These are phyloP conservation scores for Neoaliturus tenellus DNA, from an alignment of 2,888 invertebrate genomes.

Conservation along the genomic window DNA sequence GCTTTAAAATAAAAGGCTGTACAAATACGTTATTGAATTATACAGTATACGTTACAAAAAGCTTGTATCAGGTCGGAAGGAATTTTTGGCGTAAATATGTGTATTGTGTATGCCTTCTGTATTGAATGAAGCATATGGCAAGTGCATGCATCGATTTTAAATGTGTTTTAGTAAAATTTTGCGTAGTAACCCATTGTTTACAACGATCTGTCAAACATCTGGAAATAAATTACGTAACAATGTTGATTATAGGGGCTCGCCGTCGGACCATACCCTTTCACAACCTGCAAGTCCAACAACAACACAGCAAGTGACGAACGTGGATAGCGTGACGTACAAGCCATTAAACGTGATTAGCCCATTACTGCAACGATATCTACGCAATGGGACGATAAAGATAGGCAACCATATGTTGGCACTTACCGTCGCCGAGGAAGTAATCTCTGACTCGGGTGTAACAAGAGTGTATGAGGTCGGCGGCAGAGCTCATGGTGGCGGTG, in stretches of 20 bases:
- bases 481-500: constrained; percentile 9
- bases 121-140: too few species aligned
- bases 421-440: constrained; percentile 19
- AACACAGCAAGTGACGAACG: neutral
- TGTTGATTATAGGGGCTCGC: neutral
- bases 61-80: too few species aligned
- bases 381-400: neutral
- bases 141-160: too few species aligned
- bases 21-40: too few species aligned
- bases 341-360: neutral
- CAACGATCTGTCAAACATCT: too few species aligned
- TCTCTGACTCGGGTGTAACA: constrained; percentile 12
- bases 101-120: too few species aligned
- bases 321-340: neutral
- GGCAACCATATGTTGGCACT: constrained; percentile 31
- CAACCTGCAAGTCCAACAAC: neutral
- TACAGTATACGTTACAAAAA: too few species aligned
- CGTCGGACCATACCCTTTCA: neutral
- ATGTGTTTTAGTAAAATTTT: too few species aligned
- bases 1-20: too few species aligned
- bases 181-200: too few species aligned
- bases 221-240: neutral
- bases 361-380: neutral
- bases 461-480: neutral
- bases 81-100: too few species aligned